Percentiles rank a stretch among this genome's conserved stretches.
These are phyloP conservation scores for Sebastes oblongus DNA, from an alignment of 2,797 vertebrate genomes.

Conservation along the genomic window DNA sequence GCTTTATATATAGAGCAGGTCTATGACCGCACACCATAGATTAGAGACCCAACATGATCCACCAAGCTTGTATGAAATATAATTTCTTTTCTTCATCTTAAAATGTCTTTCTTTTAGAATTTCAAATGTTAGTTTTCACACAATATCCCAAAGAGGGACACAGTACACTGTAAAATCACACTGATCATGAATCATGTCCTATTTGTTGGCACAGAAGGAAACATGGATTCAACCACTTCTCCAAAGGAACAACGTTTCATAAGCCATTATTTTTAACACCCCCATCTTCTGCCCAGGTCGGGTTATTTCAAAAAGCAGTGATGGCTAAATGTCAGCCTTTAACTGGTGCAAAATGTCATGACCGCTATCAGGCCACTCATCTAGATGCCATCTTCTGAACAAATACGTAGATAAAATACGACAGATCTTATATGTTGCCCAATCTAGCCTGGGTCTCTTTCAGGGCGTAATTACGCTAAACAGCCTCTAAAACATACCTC, in stretches of 20 bases:
- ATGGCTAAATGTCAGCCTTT: constrained; percentile 52
- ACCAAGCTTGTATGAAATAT: neutral
- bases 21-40: too few relatives aligned
- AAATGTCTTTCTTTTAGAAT: neutral
- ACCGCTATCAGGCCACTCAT: constrained; percentile 32
- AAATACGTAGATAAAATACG: constrained; percentile 33
- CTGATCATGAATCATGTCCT: neutral
- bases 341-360: constrained; percentile 49
- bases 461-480: constrained; percentile 32
- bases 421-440: neutral
- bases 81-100: neutral
- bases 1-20: too few relatives aligned
- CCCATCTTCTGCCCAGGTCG: constrained; percentile 1
- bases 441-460: neutral
- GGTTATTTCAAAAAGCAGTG: constrained; percentile 12
- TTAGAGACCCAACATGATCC: too few relatives aligned
- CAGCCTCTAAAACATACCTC: constrained; percentile 56
- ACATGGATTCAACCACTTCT: neutral
- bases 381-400: constrained; percentile 35
- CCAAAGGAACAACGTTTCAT: neutral
- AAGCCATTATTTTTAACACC: neutral
- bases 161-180: neutral
- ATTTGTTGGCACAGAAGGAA: neutral
- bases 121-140: neutral
- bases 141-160: neutral